Percentiles rank a stretch among this genome's conserved stretches.
These are phyloP conservation scores for Nycticebus coucang DNA, from an alignment of 2,113 vertebrate genomes.

Conservation along the genomic window DNA sequence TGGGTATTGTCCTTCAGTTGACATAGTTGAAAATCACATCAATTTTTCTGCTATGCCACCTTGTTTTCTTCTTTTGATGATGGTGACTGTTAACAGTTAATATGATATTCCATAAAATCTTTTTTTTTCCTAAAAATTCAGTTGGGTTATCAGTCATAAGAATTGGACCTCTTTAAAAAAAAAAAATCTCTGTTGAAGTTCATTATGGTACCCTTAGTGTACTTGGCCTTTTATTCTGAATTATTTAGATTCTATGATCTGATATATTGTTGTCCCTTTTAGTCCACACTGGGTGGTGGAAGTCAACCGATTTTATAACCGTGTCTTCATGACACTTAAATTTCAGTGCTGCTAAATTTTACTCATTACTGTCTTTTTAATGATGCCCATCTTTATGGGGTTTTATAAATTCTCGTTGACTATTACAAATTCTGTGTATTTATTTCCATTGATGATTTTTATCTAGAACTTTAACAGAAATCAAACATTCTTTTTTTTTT, in stretches of 20 bases:
- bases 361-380: neutral
- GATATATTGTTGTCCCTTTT: neutral
- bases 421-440: neutral
- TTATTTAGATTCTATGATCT: neutral
- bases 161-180: neutral
- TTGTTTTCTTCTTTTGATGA: neutral
- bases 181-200: neutral
- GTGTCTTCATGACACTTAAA: neutral
- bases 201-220: neutral
- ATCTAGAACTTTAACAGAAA: neutral
- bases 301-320: neutral
- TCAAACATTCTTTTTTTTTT: neutral
- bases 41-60: neutral
- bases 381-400: neutral
- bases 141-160: neutral
- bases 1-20: neutral
- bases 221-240: neutral
- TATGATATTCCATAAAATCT: neutral
- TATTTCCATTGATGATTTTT: neutral
- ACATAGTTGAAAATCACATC: neutral
- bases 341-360: neutral
- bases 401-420: neutral
- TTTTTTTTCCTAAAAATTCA: neutral
- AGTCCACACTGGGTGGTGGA: neutral
- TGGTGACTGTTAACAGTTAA: neutral